Percentiles rank a stretch among this genome's conserved stretches.
phyloP scores from a whole-genome alignment of 2,888 invertebrate species.

The Chironomus tentans region DNA sequence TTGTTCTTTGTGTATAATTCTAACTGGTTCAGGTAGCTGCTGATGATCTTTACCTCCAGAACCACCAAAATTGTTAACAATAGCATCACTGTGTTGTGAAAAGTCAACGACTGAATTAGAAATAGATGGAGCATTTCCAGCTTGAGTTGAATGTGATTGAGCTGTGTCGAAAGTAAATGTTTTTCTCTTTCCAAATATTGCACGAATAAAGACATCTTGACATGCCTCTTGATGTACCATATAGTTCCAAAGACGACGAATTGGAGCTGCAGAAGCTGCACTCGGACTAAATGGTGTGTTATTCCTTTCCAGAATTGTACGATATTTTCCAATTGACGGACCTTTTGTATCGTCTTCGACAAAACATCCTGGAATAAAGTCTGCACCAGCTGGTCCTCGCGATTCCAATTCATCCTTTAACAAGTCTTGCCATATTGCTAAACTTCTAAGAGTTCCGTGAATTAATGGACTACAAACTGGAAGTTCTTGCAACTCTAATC shows the following conservation, averaged over 20 bases:
- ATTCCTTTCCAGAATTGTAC: slow-evolving; percentile 79
- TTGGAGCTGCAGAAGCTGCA: slow-evolving; percentile 62
- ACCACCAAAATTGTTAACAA: slow-evolving; percentile 32
- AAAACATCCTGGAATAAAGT: slow-evolving; percentile 87
- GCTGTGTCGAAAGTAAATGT: slow-evolving; percentile 4
- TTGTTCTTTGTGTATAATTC: slow-evolving; percentile 97
- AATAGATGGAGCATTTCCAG: slow-evolving; percentile 33
- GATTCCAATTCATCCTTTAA: slow-evolving; percentile 66
- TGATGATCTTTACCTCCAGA: slow-evolving; percentile 35
- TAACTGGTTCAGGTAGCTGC: slow-evolving; percentile 65
- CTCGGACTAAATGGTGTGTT: slow-evolving; percentile 88
- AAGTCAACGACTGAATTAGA: slow-evolving; percentile 37
- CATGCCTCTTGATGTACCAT: slow-evolving; percentile 86
- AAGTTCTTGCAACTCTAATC: slow-evolving; percentile 84
- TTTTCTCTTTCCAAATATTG: slow-evolving; percentile 72
- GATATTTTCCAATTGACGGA: slow-evolving; percentile 88
- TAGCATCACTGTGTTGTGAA: slow-evolving; percentile 33
- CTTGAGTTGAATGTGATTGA: slow-evolving; percentile 28
- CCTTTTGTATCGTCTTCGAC: slow-evolving; percentile 64
- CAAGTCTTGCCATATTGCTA: slow-evolving; percentile 83
- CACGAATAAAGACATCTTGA: slow-evolving; percentile 90
- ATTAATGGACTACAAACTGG: slow-evolving; percentile 90
- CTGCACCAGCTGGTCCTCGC: slow-evolving; percentile 66
- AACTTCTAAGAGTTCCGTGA: slow-evolving; percentile 75
- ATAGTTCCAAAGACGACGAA: slow-evolving; percentile 82